These are phyloP conservation scores for Buathra laborator DNA, from an alignment of 2,888 invertebrate genomes.

Conservation along the genomic window DNA sequence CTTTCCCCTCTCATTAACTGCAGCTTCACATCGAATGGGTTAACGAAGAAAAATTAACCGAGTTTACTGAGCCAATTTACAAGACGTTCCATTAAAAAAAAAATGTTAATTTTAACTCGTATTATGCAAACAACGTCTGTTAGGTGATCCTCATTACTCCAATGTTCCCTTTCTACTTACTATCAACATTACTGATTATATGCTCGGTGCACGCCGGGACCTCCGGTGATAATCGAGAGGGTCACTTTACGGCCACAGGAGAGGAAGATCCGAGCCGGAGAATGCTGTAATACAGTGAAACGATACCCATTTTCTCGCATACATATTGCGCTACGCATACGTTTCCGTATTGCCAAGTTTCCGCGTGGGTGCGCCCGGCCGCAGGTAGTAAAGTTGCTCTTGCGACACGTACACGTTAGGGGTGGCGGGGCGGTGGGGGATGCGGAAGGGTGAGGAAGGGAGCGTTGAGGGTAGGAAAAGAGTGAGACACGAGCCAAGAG, in stretches of 20 bases:
- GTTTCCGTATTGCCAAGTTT: background rate
- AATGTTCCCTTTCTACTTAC: background rate
- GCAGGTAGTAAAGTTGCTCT: constrained; percentile 54
- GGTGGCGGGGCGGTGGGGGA: background rate
- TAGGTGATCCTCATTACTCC: constrained; percentile 11
- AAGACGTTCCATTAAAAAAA: background rate
- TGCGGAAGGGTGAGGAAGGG: background rate
- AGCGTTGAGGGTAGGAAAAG: constrained; percentile 20
- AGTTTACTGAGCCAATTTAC: background rate
- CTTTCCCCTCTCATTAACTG: background rate
- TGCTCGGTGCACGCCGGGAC: constrained; percentile 36
- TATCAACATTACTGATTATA: constrained; percentile 33
- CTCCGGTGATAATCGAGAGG: constrained; percentile 53
- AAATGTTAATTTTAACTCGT: background rate
- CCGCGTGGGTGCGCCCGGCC: constrained; percentile 21
- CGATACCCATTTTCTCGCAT: constrained; percentile 2
- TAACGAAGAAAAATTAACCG: background rate
- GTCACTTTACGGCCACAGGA: constrained; percentile 55
- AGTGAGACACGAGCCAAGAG: constrained; percentile 6
- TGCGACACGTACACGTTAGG: constrained; percentile 34
- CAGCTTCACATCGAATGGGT: background rate
- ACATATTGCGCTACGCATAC: background rate
- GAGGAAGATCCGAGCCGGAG: constrained; percentile 8
- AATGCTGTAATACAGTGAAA: constrained; percentile 12
- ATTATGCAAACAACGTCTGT: constrained; percentile 16